These are phyloP conservation scores for Probosciger aterrimus DNA, from an alignment of 2,113 vertebrate species.

Conservation along the genomic window DNA sequence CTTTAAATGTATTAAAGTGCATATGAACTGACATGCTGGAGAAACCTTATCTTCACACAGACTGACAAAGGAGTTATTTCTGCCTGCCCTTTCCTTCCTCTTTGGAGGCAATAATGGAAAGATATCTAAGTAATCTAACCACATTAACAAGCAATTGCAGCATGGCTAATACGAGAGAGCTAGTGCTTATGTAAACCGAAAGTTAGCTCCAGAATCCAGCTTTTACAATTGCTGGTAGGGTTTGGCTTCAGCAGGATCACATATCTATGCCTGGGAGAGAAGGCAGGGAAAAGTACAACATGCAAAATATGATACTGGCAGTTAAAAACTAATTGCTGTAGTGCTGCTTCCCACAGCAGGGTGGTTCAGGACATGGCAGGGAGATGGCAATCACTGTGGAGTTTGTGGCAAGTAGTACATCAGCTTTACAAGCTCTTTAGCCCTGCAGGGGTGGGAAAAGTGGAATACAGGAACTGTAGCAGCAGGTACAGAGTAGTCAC, in stretches of 20 bases:
- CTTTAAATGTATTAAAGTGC: not conserved
- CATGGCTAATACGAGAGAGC: not conserved
- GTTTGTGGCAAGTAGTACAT: not conserved
- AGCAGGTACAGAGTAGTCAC: not conserved
- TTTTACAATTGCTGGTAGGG: not conserved
- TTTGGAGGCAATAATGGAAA: slow-evolving; percentile 53
- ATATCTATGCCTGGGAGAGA: not conserved
- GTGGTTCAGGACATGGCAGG: not conserved
- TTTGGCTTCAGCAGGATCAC: not conserved
- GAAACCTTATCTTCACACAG: slow-evolving; percentile 17
- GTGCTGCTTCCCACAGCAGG: not conserved
- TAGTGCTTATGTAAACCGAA: not conserved
- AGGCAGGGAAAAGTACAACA: not conserved
- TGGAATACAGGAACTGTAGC: not conserved
- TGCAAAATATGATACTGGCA: not conserved
- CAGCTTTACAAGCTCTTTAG: not conserved
- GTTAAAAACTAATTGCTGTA: not conserved
- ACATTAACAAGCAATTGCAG: slow-evolving; percentile 9
- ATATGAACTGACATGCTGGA: not conserved
- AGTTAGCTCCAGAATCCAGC: not conserved
- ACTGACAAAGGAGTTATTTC: slow-evolving; percentile 54
- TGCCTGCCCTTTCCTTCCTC: slow-evolving; percentile 57
- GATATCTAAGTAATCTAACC: slow-evolving; percentile 18
- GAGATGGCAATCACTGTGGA: not conserved
- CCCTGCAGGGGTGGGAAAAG: not conserved